Evolutionary conservation across 2,113 vertebrate species (phyloP).

Genomic region (Tyrannus savana): DNA sequence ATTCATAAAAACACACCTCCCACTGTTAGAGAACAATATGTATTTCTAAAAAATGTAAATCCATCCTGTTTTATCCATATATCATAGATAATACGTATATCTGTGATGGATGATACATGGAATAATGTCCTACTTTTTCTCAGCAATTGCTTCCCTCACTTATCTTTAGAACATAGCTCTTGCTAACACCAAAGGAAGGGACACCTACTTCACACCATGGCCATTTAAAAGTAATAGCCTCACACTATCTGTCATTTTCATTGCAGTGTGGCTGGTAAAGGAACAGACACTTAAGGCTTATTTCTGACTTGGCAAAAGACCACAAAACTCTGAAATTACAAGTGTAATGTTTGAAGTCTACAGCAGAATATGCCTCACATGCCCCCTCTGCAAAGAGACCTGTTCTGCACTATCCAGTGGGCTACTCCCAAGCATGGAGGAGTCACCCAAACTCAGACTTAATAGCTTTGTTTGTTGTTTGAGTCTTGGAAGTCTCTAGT

Average conservation of each 20-base stretch:
- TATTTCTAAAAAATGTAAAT: not conserved
- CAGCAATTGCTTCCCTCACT: not conserved
- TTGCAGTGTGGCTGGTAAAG: not conserved
- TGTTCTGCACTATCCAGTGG: not conserved
- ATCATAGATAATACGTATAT: not conserved
- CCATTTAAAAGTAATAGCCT: not conserved
- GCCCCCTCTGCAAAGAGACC: not conserved
- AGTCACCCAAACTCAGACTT: not conserved
- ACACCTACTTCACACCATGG: not conserved
- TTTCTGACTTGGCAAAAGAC: not conserved
- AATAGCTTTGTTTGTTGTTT: not conserved
- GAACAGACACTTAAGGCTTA: not conserved
- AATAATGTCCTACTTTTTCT: not conserved
- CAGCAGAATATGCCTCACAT: not conserved
- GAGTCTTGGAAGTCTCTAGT: not conserved
- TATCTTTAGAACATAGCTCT: not conserved
- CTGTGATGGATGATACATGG: not conserved
- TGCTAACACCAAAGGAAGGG: not conserved
- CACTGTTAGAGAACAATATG: not conserved
- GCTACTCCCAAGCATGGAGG: fast-evolving
- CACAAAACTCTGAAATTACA: not conserved
- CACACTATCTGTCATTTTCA: constrained; percentile 1
- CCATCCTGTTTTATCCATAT: not conserved
- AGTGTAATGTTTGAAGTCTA: not conserved
- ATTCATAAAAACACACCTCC: not conserved